Conservation (phyloP, 2,797 vertebrate species). For the Poecilia velifera region DNA sequence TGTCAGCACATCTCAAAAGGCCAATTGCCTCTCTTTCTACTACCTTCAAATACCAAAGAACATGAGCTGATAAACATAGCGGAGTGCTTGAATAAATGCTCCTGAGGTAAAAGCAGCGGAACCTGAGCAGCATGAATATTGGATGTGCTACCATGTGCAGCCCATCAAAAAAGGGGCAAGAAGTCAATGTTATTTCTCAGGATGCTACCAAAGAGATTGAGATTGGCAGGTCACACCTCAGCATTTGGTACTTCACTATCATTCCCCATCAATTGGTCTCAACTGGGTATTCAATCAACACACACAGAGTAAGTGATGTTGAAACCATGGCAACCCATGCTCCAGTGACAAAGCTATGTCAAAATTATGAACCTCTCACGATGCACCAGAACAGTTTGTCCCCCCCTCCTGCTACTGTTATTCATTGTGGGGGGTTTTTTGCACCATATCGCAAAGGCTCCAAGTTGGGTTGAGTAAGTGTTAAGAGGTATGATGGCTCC, state of each 20-base stretch:
- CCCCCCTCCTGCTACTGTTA: not conserved
- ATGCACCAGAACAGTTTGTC: not conserved
- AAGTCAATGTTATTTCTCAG: not conserved
- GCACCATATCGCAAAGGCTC: not conserved
- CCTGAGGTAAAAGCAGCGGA: not conserved
- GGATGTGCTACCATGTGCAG: not conserved
- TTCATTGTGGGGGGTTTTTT: not conserved
- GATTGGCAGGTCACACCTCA: not conserved
- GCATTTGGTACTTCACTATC: not conserved
- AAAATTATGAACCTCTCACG: not conserved
- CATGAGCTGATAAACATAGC: not conserved
- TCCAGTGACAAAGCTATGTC: not conserved
- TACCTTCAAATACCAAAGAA: not conserved
- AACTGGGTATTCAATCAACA: not conserved
- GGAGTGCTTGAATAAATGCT: not conserved
- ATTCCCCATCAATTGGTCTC: not conserved
- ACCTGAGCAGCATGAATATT: not conserved
- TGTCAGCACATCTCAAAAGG: not conserved
- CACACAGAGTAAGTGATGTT: not conserved
- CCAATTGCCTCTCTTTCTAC: not conserved
- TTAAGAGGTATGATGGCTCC: not conserved
- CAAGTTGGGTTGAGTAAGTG: not conserved
- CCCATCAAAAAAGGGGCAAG: not conserved
- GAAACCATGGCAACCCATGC: slow-evolving; percentile 1
- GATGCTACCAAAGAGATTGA: not conserved